Evolutionary conservation across 2,113 vertebrate genomes (phyloP).

Genomic region (Myocastor coypus): DNA sequence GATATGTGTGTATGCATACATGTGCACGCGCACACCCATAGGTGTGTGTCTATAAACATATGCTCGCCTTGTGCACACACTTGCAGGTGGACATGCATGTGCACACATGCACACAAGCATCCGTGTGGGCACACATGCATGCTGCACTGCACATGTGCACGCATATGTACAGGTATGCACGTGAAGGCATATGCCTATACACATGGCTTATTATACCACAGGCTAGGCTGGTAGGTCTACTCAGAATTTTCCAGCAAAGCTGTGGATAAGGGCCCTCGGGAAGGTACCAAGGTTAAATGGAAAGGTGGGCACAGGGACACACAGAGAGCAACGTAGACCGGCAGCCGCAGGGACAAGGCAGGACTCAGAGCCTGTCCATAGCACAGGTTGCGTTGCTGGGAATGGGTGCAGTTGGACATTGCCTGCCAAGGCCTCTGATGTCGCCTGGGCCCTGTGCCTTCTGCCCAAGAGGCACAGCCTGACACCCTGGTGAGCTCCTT

Average conservation of each 20-base stretch:
- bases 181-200: background rate
- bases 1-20: no score
- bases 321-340: background rate
- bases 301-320: background rate
- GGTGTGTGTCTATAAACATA: background rate
- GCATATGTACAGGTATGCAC: no score
- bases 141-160: background rate
- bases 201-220: background rate
- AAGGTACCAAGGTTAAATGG: background rate
- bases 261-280: background rate
- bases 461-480: background rate
- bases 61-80: background rate
- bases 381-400: accelerated
- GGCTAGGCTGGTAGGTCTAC: background rate
- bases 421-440: background rate
- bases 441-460: background rate
- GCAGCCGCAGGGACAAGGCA: background rate
- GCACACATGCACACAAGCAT: background rate
- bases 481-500: background rate
- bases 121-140: no score
- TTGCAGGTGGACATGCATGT: background rate
- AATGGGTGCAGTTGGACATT: background rate
- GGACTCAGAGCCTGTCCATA: accelerated
- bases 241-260: background rate
- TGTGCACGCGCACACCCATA: background rate